Evolutionary conservation across 2,113 vertebrate species (phyloP), one percentile per base, ranked within the genome.

Genomic region (Cervus canadensis): DNA sequence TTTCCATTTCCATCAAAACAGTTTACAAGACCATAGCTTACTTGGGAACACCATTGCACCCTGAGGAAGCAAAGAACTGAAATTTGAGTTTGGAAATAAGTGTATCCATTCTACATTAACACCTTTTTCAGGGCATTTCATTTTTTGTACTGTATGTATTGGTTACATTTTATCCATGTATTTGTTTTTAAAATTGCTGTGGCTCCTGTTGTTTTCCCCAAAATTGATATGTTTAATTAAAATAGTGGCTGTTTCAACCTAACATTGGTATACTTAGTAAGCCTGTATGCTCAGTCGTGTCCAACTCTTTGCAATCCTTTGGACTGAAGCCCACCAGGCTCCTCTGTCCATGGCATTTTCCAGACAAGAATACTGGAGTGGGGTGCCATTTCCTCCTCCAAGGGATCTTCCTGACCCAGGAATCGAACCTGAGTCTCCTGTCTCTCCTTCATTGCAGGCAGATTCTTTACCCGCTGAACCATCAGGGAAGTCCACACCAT

Each of bases 181-280:
- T 96, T 95, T 96, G 36, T 76, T 92, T 92, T 95, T 87, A 94
- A 81, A 95, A 60, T 33, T 87, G 9, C 93, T 96, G 45, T 10
- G 23, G n/a, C 86, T 71, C 6, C 50, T 84, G 36, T 56, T 83
- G 23, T 28, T 93, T 94, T 91, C 50, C 45, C 59, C 10, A 86
- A 50, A 97, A 97, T 83, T 94, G 81, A 97, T 96, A 91, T 86
- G 97, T 92, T 97, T 97, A 96, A 98, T 97, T 97, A 97, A 96
- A 97, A 86, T 62, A 74, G 64, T 82, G 85, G 88, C 86, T 88
- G 21, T 94, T 96, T 89, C 59, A 91, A 56, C 57, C 56, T 93
- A 62, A 86, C 14, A 7, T 76, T 36, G 16, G 15, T 78, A 15
- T 85, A 95, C 48, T 97, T 95, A 91, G 62, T 85, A 76, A 71